Conservation (phyloP, 1,140 invertebrate genomes). For the Listronotus bonariensis region DNA sequence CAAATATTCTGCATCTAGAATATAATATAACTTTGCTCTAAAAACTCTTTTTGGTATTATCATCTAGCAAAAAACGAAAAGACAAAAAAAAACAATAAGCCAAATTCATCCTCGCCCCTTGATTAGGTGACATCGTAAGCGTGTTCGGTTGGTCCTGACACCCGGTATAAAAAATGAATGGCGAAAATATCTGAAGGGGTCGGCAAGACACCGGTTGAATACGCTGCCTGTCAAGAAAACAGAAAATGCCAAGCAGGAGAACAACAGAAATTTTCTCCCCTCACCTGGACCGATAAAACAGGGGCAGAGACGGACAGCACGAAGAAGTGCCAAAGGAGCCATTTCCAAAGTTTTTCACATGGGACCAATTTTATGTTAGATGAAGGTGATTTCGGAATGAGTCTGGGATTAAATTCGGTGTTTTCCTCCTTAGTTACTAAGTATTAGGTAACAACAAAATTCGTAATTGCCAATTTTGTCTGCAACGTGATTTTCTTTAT, state of each 20-base stretch:
- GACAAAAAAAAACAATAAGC: conserved; percentile 22
- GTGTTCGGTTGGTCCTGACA: conserved; percentile 17
- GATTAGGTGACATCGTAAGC: conserved; percentile 23
- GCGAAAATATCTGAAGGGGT: conserved; percentile 12
- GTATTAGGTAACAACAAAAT: too few species aligned
- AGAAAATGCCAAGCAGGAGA: conserved; percentile 2
- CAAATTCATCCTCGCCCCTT: conserved; percentile 15
- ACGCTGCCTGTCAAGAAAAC: conserved; percentile 13
- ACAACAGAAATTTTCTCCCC: conserved; percentile 1
- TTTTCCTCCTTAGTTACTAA: too few species aligned
- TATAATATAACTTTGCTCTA: too few species aligned
- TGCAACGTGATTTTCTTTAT: too few species aligned
- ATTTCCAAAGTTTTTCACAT: conserved; percentile 3
- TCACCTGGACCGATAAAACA: conserved; percentile 1
- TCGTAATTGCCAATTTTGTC: too few species aligned
- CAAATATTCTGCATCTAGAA: too few species aligned
- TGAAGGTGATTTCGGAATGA: background rate
- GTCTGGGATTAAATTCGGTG: too few species aligned
- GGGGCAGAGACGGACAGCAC: conserved; percentile 5
- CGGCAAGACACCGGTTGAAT: conserved; percentile 19
- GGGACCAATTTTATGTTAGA: conserved; percentile 5
- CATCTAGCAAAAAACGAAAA: background rate
- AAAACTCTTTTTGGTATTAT: conserved; percentile 7
- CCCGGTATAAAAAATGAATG: conserved; percentile 25
- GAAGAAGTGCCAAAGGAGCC: conserved; percentile 1